These are phyloP conservation scores for Branchipolynoe longqiensis DNA, from an alignment of 2,888 invertebrate species.

Conservation along the genomic window DNA sequence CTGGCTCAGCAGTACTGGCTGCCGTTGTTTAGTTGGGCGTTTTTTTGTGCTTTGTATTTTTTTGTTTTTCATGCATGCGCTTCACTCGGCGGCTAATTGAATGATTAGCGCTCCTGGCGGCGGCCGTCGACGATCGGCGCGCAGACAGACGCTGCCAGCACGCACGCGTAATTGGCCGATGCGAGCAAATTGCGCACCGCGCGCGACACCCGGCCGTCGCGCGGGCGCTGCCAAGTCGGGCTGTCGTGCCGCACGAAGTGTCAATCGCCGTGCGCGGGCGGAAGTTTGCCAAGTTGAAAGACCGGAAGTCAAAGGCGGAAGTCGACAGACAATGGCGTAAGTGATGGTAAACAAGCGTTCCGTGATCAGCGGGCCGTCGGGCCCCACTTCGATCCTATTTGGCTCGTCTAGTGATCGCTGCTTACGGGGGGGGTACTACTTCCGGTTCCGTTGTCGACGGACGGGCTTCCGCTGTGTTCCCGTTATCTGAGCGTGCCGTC, in stretches of 20 bases:
- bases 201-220: neutral
- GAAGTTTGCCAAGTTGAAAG: conserved; percentile 56
- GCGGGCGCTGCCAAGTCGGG: conserved; percentile 9
- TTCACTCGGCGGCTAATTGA: conserved; percentile 27
- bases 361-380: neutral
- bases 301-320: conserved; percentile 52
- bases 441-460: conserved; percentile 33
- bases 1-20: no score
- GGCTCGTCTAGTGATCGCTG: conserved; percentile 6
- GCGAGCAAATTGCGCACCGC: conserved; percentile 19
- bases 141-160: conserved; percentile 1
- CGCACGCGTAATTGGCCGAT: conserved; percentile 15
- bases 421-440: conserved; percentile 8
- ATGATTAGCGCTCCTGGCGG: conserved; percentile 20
- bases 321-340: conserved; percentile 53
- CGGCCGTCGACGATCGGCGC: neutral
- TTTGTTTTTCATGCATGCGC: neutral
- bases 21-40: no score
- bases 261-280: conserved; percentile 51
- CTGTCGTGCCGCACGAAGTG: conserved; percentile 42
- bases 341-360: conserved; percentile 52
- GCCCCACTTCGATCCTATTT: neutral
- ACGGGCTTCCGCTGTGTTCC: conserved; percentile 35
- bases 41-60: no score
- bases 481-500: neutral